Evolutionary conservation across 2,888 invertebrate species (phyloP).

Genomic region (Thumatha senex): DNA sequence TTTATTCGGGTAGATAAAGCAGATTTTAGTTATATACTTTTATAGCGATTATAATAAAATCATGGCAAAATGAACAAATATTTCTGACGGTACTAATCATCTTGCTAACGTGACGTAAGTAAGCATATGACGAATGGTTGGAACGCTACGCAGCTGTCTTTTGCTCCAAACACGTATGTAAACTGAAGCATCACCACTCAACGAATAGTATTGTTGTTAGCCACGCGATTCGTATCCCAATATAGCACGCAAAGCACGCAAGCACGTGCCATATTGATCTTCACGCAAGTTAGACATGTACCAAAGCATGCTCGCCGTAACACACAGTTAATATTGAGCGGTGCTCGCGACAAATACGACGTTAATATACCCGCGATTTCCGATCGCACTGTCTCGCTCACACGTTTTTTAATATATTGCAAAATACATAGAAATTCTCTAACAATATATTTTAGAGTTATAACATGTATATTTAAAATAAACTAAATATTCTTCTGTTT

Average conservation of each 20-base stretch:
- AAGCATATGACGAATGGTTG: conserved; percentile 3
- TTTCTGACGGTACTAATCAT: not conserved
- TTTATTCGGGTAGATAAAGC: too few species aligned
- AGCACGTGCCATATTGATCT: conserved; percentile 30
- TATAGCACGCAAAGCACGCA: conserved; percentile 25
- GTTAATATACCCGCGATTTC: conserved; percentile 37
- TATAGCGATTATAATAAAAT: not conserved
- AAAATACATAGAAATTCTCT: not conserved
- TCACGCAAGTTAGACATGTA: conserved; percentile 66
- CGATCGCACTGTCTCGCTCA: conserved; percentile 40
- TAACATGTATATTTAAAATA: not conserved
- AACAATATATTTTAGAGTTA: not conserved
- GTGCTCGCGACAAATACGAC: conserved; percentile 45
- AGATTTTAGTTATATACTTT: not conserved
- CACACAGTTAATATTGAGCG: conserved; percentile 65
- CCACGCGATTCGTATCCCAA: not conserved
- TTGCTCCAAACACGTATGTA: not conserved
- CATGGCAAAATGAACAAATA: not conserved
- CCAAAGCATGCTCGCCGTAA: conserved; percentile 74
- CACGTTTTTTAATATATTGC: conserved; percentile 19
- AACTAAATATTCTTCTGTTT: not conserved
- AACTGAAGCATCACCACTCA: not conserved
- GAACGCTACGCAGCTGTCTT: not conserved
- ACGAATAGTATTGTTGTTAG: not conserved
- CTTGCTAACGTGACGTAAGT: conserved; percentile 4